These are phyloP conservation scores for Dryas iulia DNA, from an alignment of 1,140 invertebrate genomes.

Conservation along the genomic window DNA sequence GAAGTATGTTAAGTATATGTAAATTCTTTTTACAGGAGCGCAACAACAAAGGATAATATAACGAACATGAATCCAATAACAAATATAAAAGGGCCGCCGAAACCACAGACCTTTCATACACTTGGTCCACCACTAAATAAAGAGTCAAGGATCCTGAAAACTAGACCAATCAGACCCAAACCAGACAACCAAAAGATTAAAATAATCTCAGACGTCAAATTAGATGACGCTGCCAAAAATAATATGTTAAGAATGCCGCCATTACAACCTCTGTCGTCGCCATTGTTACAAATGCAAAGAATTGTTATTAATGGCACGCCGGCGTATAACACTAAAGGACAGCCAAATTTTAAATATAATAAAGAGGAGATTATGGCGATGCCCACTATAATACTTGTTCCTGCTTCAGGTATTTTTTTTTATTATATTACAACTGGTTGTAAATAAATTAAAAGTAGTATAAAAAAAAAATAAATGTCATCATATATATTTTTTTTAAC, in stretches of 20 bases:
- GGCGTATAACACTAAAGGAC: slow-evolving; percentile 44
- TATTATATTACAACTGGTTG: too few species aligned
- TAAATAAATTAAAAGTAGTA: too few species aligned
- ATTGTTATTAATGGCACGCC: slow-evolving; percentile 65
- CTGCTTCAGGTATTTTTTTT: slow-evolving; percentile 52
- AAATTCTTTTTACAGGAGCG: slow-evolving; percentile 26
- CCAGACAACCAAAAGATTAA: slow-evolving; percentile 53
- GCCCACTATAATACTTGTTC: slow-evolving; percentile 69
- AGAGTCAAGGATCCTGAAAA: slow-evolving; percentile 2
- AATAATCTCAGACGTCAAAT: slow-evolving; percentile 68
- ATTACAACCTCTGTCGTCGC: slow-evolving; percentile 50
- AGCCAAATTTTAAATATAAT: slow-evolving; percentile 45
- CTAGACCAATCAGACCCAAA: slow-evolving; percentile 32
- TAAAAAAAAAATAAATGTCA: too few species aligned
- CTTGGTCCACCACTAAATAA: not conserved
- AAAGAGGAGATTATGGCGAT: slow-evolving; percentile 75
- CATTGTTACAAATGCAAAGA: slow-evolving; percentile 56
- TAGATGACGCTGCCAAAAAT: slow-evolving; percentile 41
- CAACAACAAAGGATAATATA: slow-evolving; percentile 15
- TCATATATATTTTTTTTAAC: too few species aligned
- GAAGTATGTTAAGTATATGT: slow-evolving; percentile 4
- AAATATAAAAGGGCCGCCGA: slow-evolving; percentile 26
- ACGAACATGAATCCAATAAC: slow-evolving; percentile 16
- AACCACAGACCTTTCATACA: slow-evolving; percentile 9
- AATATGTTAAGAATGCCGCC: slow-evolving; percentile 33